These are phyloP conservation scores for Caenorhabditis virilis DNA, from an alignment of 2,888 invertebrate genomes.

Conservation along the genomic window DNA sequence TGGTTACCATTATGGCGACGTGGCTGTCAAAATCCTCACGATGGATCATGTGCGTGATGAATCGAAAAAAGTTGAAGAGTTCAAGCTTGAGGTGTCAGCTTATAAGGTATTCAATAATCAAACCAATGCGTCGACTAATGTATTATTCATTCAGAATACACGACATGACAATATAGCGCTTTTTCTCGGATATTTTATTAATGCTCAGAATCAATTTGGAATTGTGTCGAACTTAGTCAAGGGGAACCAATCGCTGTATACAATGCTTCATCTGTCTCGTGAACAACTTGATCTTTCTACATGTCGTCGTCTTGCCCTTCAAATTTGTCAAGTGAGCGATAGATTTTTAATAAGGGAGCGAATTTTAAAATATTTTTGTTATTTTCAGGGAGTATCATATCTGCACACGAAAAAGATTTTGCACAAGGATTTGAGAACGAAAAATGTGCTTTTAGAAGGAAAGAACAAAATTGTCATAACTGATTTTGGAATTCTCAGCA, in stretches of 20 bases:
- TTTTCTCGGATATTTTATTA: conserved; percentile 97
- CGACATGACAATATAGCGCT: conserved; percentile 96
- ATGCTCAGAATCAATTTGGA: conserved; percentile 90
- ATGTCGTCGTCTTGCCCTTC: conserved; percentile 89
- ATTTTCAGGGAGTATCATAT: conserved; percentile 89
- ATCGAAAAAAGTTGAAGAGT: conserved; percentile 83
- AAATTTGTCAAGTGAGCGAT: conserved; percentile 76
- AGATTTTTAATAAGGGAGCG: neutral
- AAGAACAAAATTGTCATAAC: conserved; percentile 88
- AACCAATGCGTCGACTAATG: neutral
- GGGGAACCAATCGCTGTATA: conserved; percentile 70
- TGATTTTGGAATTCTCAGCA: conserved; percentile 96
- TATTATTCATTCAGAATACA: conserved; percentile 80
- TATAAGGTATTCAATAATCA: conserved; percentile 75
- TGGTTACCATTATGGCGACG: conserved; percentile 75
- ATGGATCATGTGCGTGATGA: conserved; percentile 81
- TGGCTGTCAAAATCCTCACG: conserved; percentile 92
- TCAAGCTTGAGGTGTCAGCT: conserved; percentile 89
- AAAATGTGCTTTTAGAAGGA: conserved; percentile 92
- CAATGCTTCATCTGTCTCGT: conserved; percentile 27
- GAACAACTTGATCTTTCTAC: conserved; percentile 81
- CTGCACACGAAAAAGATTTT: conserved; percentile 95
- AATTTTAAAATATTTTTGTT: neutral
- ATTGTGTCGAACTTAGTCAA: conserved; percentile 94
- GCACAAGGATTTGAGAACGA: conserved; percentile 96